A percentile compares a stretch with the other conserved stretches of the same genome.
phyloP scores from a whole-genome alignment of 2,113 vertebrate genomes.

The Mustela lutreola region DNA sequence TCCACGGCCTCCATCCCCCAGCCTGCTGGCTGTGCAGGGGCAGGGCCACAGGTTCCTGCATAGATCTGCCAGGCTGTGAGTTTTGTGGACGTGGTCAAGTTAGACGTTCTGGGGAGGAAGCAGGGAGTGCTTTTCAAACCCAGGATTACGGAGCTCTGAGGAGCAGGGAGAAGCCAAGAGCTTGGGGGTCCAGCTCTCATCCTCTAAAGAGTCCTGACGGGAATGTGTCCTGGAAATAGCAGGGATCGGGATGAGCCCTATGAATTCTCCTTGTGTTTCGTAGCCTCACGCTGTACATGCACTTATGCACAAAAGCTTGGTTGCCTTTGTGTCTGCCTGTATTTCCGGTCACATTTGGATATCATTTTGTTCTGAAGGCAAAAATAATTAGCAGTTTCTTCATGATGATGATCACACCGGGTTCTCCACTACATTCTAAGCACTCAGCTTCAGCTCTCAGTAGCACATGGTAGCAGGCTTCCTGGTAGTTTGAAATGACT shows the following conservation, averaged over 20 bases:
- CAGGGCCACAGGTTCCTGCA: background rate
- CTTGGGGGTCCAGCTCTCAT: background rate
- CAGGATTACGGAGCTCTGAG: background rate
- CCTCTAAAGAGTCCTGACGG: background rate
- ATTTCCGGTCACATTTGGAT: conserved; percentile 78
- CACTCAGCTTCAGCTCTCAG: background rate
- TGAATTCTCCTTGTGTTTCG: conserved; percentile 62
- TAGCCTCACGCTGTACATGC: conserved; percentile 74
- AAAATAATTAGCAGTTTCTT: conserved; percentile 93
- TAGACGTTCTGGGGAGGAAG: background rate
- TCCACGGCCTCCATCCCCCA: background rate
- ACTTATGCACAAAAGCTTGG: conserved; percentile 85
- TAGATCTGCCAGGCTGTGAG: background rate
- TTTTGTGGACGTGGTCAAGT: background rate
- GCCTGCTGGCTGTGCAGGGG: background rate
- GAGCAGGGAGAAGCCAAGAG: background rate
- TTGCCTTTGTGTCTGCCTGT: conserved; percentile 88
- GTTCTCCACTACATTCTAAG: background rate
- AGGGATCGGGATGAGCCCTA: conserved; percentile 80
- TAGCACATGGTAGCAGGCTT: background rate
- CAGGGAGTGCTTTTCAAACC: background rate
- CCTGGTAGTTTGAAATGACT: background rate
- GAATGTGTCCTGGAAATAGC: background rate
- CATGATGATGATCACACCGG: background rate
- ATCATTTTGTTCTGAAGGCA: conserved; percentile 86